Evolutionary conservation across 2,888 invertebrate species (phyloP).

Genomic region (Ariolimax columbianus): DNA sequence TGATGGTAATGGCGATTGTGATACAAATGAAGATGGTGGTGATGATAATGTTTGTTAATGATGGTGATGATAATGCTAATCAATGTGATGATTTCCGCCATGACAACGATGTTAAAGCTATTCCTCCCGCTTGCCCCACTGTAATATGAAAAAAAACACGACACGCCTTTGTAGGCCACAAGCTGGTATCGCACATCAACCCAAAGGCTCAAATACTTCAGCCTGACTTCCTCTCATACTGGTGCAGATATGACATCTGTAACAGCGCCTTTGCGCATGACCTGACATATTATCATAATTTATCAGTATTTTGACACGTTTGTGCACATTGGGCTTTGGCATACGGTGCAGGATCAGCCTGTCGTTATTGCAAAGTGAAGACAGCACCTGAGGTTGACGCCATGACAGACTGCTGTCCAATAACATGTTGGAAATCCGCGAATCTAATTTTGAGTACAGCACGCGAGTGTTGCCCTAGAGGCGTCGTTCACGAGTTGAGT

Average conservation of each 20-base stretch:
- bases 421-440: too few species aligned
- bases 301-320: not conserved
- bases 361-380: not conserved
- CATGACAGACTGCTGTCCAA: not conserved
- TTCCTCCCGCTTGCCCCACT: too few species aligned
- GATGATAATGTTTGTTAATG: too few species aligned
- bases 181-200: not conserved
- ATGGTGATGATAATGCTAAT: too few species aligned
- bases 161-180: too few species aligned
- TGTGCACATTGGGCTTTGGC: not conserved
- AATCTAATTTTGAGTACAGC: not conserved
- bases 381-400: not conserved
- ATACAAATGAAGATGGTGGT: too few species aligned
- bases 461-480: not conserved
- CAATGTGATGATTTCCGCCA: too few species aligned
- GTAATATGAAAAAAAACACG: too few species aligned
- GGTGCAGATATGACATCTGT: not conserved
- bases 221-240: not conserved
- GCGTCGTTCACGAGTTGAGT: not conserved
- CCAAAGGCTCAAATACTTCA: not conserved
- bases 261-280: not conserved
- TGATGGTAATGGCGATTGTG: too few species aligned
- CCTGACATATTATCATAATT: not conserved
- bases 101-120: too few species aligned
- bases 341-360: not conserved